Percentiles rank a stretch among this genome's conserved stretches.
These are phyloP conservation scores for Caenorhabditis wallacei DNA, from an alignment of 2,888 invertebrate genomes.

Conservation along the genomic window DNA sequence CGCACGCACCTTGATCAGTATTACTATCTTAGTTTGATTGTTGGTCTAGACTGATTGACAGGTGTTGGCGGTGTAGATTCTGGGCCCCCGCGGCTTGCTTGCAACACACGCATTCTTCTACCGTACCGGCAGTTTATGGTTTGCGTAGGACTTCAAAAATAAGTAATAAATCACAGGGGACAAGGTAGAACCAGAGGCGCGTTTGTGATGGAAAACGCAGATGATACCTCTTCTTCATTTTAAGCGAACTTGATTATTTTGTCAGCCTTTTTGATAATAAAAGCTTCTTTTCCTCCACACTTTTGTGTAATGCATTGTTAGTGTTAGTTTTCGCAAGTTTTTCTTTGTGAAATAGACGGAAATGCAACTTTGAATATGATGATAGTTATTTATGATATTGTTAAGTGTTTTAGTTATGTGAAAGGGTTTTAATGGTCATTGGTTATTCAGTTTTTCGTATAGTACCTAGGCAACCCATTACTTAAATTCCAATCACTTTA, in stretches of 20 bases:
- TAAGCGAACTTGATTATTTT: constrained; percentile 53
- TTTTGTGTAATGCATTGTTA: constrained; percentile 55
- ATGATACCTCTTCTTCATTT: constrained; percentile 1
- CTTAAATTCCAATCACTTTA: too few relatives aligned
- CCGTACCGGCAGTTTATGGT: constrained; percentile 12
- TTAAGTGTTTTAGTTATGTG: background rate
- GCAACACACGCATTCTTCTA: background rate
- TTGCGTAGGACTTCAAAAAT: constrained; percentile 27
- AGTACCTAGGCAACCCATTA: too few relatives aligned
- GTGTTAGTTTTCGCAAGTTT: constrained; percentile 5
- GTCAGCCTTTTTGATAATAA: constrained; percentile 54
- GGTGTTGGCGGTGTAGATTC: constrained; percentile 14
- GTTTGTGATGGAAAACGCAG: constrained; percentile 11
- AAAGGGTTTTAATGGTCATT: background rate
- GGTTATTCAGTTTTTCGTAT: background rate
- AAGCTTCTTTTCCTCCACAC: constrained; percentile 20
- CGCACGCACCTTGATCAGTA: constrained; percentile 34
- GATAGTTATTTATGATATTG: background rate
- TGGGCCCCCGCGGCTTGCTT: background rate
- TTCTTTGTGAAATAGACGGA: constrained; percentile 6
- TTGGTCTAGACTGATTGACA: constrained; percentile 49
- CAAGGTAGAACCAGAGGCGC: constrained; percentile 32
- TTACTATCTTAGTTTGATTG: constrained; percentile 29
- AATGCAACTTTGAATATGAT: background rate
- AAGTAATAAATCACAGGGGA: constrained; percentile 50